Evolutionary conservation across 1,140 invertebrate genomes (phyloP), one percentile per base, ranked within the genome.

Genomic region (Ips nitidus): DNA sequence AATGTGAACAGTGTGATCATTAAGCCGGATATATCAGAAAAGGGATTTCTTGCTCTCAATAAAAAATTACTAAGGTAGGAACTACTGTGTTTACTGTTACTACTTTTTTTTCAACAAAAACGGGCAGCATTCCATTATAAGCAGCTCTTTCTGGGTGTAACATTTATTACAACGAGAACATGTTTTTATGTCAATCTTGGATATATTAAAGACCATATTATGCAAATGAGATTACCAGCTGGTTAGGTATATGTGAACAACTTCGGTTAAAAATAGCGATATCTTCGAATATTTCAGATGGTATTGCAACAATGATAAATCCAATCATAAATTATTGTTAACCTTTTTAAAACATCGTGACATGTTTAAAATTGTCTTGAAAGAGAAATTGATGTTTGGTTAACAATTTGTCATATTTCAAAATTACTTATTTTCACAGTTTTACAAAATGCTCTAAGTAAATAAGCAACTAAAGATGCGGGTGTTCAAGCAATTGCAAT

Each of bases 1-100:
- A 2, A 62, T 62, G 62, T 64, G 62, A 64, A 64, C 62, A 64
- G 62, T 64, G 62, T 41, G 38, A 64, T 37, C 22, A 64, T 52
- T 40, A 53, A 40, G 8, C 52, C 47, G 62, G 62, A 64, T 64
- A 53, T 64, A 6, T 41, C 38, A 53, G 2, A 8, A 55, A 22
- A 22, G 22, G 62, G 62, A 64, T 66, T 56, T 55, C 45, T 22
- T 22, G 22, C 22, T 22, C 22, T 22, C 22, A 22, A 22, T 22
- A 22, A 47, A 47, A n/a, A 47, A 5, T 60, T 58, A 38, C 5
- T 60, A 36, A 45, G 41, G 41, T 45, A 22, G 22, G 2, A 45
- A 45, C 37, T 8, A 36, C n/a, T 47, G 4, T 47, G 45, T 47
- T 47, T 47, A n/a, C 45, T 47, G 45, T 47, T 47, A 5, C 4